Base-by-base conservation (phyloP, 92 coral and sea anemone species). In the Phymanthus crucifer region DNA sequence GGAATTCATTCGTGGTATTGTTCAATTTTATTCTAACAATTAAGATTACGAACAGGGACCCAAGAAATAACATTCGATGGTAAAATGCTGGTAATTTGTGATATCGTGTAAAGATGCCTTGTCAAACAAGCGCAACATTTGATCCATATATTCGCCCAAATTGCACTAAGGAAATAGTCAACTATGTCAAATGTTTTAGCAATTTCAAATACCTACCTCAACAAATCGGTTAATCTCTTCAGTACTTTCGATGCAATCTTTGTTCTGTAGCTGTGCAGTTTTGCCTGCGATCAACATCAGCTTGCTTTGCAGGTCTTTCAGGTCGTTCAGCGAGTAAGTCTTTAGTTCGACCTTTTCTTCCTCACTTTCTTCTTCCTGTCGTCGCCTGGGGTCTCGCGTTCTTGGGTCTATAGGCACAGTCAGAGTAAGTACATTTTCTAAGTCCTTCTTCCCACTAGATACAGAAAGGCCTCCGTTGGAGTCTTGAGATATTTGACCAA, bases 211-310 rank as follows among this genome's bases (percentile, higher is more conserved):
- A 73, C 78, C 1, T 40, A 89, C 98, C 91, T 92, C 90, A 0
- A 87, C 92, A 83, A 94, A 94, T 71, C 78, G 80, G 40, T 87
- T 91, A 32, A 94, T 95, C 40, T 94, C 97, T 31, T 94, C 98
- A n/a, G 83, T 79, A 37, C 83, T 79, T 36, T 79, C 83, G 21
- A 79, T 79, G 46, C 61, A 79, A 33, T 79, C 83, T 70, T 79
- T 79, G 66, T 79, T 66, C 46, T 90, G 93, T 18, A 95, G 92
- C 33, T 87, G 88, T 36, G 88, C 87, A 23, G 97, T 93, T 66
- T 94, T 94, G 5, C 97, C 98, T 11, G 98, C 98, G 81, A 94
- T 94, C 89, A 94, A 71, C 98, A 94, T 94, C 73, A 94, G 84
- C 84, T 94, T 94, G 74, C 98, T 94, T 72, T 94, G 98, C 36